Base-by-base conservation (phyloP, 1,140 invertebrate species). In the Aphelenchoides avenae region DNA sequence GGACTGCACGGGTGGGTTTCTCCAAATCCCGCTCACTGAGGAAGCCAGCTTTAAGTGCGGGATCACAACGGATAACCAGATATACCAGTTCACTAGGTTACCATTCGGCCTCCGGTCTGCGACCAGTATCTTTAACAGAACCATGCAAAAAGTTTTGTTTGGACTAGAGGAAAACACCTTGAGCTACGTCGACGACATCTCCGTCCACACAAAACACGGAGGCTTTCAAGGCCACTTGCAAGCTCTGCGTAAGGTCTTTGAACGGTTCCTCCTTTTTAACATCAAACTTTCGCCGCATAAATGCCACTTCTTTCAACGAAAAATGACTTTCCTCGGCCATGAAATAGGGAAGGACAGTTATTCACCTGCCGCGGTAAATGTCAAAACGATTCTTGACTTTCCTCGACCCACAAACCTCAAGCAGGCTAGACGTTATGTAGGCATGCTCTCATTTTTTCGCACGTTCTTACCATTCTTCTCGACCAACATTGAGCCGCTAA, bases 151-250 rank as follows among this genome's bases (percentile, higher is more conserved):
- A 2, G 58, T 81, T 0, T 36, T 51, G 29, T 64, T 61, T 5
- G 51, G 79, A 5, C n/a, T 55, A 1, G 49, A 52, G 18, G 22
- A n/a, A n/a, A n/a, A n/a, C n/a, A n/a, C 61, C 1, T n/a, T 50
- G 5, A 69, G 77, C 0, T 84, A 81, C 46, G 27, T 82, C 0
- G 81, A 83, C 61, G 61, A 64, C 37, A 22, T 64, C 3, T 30
- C 64, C 1, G 43, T 66, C 0, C 48, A 27, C 18, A 61, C 57
- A 27, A 48, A 61, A 58, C 9, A 1, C 7, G 9, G 15, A 0
- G n/a, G 43, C 22, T 59, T 58, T 46, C 5, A 22, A 2, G 22
- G 11, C 1, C 56, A 58, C 18, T 13, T 58, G 1, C 7, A 29
- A 0, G 40, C 56, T 6, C 53, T 58, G 20, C 7, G 54, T 11